A percentile compares a stretch with the other conserved stretches of the same genome.
Conservation (phyloP, 2,797 vertebrate genomes). For the Gastrophryne carolinensis region DNA sequence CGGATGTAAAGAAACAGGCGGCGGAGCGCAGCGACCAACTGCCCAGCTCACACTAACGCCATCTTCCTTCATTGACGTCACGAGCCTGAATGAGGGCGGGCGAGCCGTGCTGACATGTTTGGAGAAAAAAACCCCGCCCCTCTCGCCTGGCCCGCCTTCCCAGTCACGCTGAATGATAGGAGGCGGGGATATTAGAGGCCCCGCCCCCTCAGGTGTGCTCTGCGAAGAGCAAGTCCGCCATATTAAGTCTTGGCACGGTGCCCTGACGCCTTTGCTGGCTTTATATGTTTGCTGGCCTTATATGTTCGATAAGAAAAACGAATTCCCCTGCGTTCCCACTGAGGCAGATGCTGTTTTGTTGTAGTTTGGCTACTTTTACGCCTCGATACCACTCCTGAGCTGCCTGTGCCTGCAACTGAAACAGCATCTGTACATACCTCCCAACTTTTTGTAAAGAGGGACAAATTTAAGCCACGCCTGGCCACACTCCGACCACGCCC, state of each 20-base stretch:
- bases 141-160: not conserved
- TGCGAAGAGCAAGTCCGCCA: not conserved
- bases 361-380: too few relatives aligned
- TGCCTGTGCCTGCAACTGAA: too few relatives aligned
- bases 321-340: too few relatives aligned
- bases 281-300: too few relatives aligned
- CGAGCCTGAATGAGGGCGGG: not conserved
- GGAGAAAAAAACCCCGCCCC: not conserved
- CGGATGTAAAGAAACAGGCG: constrained; percentile 28
- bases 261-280: too few relatives aligned
- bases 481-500: too few relatives aligned
- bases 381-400: too few relatives aligned
- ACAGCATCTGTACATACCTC: too few relatives aligned
- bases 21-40: not conserved
- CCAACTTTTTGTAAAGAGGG: too few relatives aligned
- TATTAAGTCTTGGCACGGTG: not conserved
- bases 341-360: too few relatives aligned
- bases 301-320: too few relatives aligned
- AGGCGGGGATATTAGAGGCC: not conserved
- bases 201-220: not conserved
- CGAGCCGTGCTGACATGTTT: not conserved
- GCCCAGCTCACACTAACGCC: constrained; percentile 14
- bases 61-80: constrained; percentile 44
- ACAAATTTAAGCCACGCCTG: too few relatives aligned
- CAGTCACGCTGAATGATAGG: not conserved